A percentile compares a stretch with the other conserved stretches of the same genome.
Evolutionary conservation across 2,113 vertebrate genomes (phyloP).

Genomic region (Pachypanchax playfairii): DNA sequence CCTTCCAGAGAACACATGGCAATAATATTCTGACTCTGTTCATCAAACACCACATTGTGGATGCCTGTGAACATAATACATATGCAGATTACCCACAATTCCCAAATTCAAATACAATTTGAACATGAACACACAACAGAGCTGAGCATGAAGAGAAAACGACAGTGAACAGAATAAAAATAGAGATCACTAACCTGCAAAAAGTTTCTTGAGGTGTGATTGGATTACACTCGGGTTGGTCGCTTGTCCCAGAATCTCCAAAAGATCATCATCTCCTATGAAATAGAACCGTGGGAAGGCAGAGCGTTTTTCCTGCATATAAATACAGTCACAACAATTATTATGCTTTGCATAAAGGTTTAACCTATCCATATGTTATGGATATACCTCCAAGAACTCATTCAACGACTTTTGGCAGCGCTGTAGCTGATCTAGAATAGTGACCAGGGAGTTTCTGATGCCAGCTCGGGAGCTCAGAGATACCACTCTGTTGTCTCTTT

Average conservation of each 20-base stretch:
- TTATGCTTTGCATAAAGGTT: background rate
- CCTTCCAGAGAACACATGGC: slow-evolving; percentile 96
- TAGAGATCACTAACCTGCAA: slow-evolving; percentile 84
- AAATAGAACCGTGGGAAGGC: slow-evolving; percentile 98
- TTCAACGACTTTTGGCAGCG: slow-evolving; percentile 97
- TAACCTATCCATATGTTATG: background rate
- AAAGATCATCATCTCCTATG: slow-evolving; percentile 94
- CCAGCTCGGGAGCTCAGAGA: slow-evolving; percentile 86
- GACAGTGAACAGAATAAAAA: background rate
- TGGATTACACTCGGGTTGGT: slow-evolving; percentile 93
- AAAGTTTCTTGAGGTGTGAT: slow-evolving; percentile 96
- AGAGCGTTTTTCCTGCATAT: slow-evolving; percentile 91
- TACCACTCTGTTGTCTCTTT: slow-evolving; percentile 88
- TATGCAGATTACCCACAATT: background rate
- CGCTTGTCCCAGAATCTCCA: slow-evolving; percentile 97
- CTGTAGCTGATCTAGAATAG: slow-evolving; percentile 94
- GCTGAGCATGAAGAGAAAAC: background rate
- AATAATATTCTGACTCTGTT: slow-evolving; percentile 86
- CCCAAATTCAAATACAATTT: too few relatives aligned
- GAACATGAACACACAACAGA: background rate
- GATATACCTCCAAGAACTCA: slow-evolving; percentile 93
- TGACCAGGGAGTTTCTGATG: slow-evolving; percentile 87
- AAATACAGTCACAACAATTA: background rate
- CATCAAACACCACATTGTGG: slow-evolving; percentile 92
- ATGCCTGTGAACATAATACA: slow-evolving; percentile 82